Percentiles rank a stretch among this genome's conserved stretches.
Conservation (phyloP, 2,797 vertebrate genomes). For the Anomalospiza imberbis region DNA sequence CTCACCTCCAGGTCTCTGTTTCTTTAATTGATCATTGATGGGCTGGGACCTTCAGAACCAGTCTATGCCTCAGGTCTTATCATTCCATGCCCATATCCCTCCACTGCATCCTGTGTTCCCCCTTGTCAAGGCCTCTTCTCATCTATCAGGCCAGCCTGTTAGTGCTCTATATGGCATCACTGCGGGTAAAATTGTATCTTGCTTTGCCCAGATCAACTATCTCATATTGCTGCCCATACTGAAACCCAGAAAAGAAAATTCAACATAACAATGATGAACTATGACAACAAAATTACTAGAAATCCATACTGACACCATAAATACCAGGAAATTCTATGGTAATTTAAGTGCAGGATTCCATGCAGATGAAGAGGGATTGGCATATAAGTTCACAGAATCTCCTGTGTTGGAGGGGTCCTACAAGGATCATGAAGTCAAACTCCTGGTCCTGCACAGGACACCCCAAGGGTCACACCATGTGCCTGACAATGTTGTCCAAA, state of each 20-base stretch:
- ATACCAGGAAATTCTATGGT: conserved; percentile 43
- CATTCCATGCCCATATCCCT: neutral
- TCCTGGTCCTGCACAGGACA: neutral
- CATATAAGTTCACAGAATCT: neutral
- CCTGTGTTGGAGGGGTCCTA: neutral
- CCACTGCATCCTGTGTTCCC: neutral
- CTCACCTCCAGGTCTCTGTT: neutral
- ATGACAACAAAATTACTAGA: neutral
- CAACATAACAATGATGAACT: neutral
- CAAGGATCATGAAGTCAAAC: neutral
- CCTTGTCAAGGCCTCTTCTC: neutral
- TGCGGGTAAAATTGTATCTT: neutral
- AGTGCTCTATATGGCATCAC: neutral
- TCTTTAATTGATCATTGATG: neutral
- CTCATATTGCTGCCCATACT: neutral
- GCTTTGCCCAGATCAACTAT: neutral
- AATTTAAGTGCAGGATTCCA: neutral
- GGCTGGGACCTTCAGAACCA: neutral
- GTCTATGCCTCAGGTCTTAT: neutral
- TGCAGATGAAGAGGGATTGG: neutral
- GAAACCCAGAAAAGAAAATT: neutral
- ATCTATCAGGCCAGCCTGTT: neutral
- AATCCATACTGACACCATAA: conserved; percentile 37
- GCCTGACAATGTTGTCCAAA: neutral
- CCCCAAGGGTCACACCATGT: neutral